phyloP scores from a whole-genome alignment of 2,797 vertebrate genomes.

The Lithobates sylvaticus region DNA sequence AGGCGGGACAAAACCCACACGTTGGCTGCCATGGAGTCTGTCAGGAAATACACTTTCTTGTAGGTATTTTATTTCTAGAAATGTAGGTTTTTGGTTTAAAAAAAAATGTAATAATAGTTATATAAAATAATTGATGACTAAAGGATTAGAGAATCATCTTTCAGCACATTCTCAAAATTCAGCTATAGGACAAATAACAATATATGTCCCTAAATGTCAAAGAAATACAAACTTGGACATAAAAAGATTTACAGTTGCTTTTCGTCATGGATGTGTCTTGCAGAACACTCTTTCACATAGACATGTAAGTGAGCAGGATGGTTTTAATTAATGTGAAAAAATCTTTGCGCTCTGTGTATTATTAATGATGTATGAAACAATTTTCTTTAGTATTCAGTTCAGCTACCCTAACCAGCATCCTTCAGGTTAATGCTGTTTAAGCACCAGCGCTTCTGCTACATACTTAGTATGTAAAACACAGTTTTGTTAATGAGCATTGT shows the following conservation, averaged over 20 bases:
- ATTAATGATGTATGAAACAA: slow-evolving; percentile 27
- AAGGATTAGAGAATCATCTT: not conserved
- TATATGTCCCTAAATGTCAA: not conserved
- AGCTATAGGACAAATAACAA: not conserved
- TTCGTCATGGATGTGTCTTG: not conserved
- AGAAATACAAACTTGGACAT: not conserved
- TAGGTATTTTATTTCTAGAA: too few relatives aligned
- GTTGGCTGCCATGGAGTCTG: too few relatives aligned
- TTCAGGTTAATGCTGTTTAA: slow-evolving; percentile 45
- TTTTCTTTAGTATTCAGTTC: not conserved
- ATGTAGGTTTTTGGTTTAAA: too few relatives aligned
- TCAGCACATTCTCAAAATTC: not conserved
- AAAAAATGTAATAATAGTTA: too few relatives aligned
- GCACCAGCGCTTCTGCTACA: not conserved
- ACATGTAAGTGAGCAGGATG: not conserved
- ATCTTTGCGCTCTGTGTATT: slow-evolving; percentile 38
- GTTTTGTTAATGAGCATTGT: slow-evolving; percentile 63
- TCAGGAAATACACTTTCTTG: too few relatives aligned
- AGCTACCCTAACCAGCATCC: not conserved
- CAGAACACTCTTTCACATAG: not conserved
- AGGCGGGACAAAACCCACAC: too few relatives aligned
- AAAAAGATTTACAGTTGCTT: not conserved
- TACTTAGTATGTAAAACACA: slow-evolving; percentile 59
- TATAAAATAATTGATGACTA: too few relatives aligned
- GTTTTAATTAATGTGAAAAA: slow-evolving; percentile 61